Evolutionary conservation across 1,140 invertebrate genomes (phyloP), one percentile per base, ranked within the genome.

Genomic region (Pemphigus obesinymphae): DNA sequence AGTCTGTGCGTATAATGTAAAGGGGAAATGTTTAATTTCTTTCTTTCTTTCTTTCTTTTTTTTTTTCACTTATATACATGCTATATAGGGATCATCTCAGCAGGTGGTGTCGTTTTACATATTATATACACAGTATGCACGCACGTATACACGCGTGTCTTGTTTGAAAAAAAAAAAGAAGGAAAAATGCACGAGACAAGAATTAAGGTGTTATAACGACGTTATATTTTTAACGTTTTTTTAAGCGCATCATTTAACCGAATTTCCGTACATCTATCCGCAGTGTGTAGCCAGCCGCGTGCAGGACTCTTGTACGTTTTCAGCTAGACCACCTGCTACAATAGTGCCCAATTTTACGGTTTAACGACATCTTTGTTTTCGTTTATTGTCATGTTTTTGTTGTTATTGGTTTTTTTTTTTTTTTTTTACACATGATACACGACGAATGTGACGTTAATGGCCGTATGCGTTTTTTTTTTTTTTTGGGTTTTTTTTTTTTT

Each of bases 81-180:
- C 8, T 13, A 15, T 53, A 23, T 53, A 40, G 17, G n/a, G 73
- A 80, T 80, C 23, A 61, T 63, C 55, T 61, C 8, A 31, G 76
- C 76, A 80, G 76, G 76, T 80, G 76, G 40, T 80, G 55, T 61
- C 26, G 26, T 63, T 80, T 80, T 63, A 80, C 76, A 40, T 73
- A 72, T 20, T 34, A 8, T n/a, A 3, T 34, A 34, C 29, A 3
- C 1, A 7, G 11, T 6, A 20, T 15, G 23, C 3, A 34, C n/a
- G 5, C 0, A 11, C 20, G 3, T n/a, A 55, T 23, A n/a, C 50
- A 37, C 55, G 34, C 34, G 34, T 78, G 53, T 78, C 31, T 8
- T n/a, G 26, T 3, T 75, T 4, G 34, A 37, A 75, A 40, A 58
- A 58, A 40, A 7, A 53, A 53, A 34, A 31, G 13, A 29, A 45